Conservation (phyloP, 2,113 vertebrate genomes). For the Porphyrio hochstetteri region DNA sequence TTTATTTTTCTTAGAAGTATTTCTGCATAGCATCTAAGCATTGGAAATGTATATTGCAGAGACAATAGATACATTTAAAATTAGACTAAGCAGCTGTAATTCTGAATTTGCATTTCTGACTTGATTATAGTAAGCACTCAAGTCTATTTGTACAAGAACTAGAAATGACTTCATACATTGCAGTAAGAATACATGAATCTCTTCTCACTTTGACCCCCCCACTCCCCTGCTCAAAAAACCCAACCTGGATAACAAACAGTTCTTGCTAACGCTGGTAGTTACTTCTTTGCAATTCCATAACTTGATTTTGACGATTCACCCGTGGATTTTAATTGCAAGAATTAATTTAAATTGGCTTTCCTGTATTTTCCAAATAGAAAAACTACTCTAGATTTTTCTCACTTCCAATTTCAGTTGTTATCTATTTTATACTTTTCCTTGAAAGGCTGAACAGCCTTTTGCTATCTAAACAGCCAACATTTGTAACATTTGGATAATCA, state of each 20-base stretch:
- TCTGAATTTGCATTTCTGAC: constrained; percentile 56
- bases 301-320: neutral
- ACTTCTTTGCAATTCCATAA: neutral
- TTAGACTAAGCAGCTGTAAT: constrained; percentile 63
- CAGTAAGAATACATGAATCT: neutral
- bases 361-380: neutral
- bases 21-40: neutral
- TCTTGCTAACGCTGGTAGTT: neutral
- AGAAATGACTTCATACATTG: neutral
- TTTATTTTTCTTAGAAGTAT: constrained; percentile 54
- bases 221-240: neutral
- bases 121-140: constrained; percentile 57
- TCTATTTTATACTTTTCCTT: neutral
- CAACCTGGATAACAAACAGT: too few species aligned
- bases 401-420: neutral
- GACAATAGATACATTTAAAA: constrained; percentile 51
- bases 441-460: neutral
- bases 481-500: neutral
- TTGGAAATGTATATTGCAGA: constrained; percentile 14
- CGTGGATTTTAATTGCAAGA: neutral
- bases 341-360: neutral
- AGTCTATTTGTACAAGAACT: neutral
- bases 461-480: neutral
- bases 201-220: neutral
- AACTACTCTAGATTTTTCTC: neutral